Evolutionary conservation across 2,797 vertebrate genomes (phyloP), one percentile per base, ranked within the genome.

Genomic region (Propithecus deckenii): DNA sequence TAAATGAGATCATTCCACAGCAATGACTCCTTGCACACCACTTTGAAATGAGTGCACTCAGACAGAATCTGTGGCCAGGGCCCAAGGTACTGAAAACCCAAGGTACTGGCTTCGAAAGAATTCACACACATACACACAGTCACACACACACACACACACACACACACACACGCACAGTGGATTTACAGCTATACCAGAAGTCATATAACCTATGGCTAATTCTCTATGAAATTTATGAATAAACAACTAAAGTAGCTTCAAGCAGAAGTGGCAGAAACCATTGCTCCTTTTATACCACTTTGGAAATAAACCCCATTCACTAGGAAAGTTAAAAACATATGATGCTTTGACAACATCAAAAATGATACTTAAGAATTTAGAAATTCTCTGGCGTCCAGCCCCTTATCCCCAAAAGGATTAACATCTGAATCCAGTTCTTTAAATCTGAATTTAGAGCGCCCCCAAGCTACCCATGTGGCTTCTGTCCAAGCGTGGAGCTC

Each of bases 1-100:
- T 96, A 98, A 97, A 98, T 97, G 84, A 93, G 96, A 61, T 97
- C 75, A 93, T 97, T 97, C 96, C 86, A 69, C 90, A 92, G 43
- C 80, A 30, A 32, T 59, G 95, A 95, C 20, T 85, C 75, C 81
- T 89, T 79, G 89, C 50, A 83, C 97, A 94, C 14, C 65, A n/a
- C 88, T 98, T 96, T 89, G 79, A 98, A 98, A 97, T 55, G 46
- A 98, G 94, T 94, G 7, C 22, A 61, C 97, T 92, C 94, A 98
- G 90, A 97, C 80, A 79, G 93, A 95, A 96, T 69, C 22, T 35
- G 72, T 75, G 94, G 93, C 86, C 86, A 13, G 2, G 46, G 22
- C 90, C 97, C 96, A 97, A 96, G 67, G 50, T 38, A 95, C 90
- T 95, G 78, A 85, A 97, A 97, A 83, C n/a, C 52, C 43, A 91